Conservation (phyloP, 2,888 invertebrate species). For the Yponomeuta evonymella region DNA sequence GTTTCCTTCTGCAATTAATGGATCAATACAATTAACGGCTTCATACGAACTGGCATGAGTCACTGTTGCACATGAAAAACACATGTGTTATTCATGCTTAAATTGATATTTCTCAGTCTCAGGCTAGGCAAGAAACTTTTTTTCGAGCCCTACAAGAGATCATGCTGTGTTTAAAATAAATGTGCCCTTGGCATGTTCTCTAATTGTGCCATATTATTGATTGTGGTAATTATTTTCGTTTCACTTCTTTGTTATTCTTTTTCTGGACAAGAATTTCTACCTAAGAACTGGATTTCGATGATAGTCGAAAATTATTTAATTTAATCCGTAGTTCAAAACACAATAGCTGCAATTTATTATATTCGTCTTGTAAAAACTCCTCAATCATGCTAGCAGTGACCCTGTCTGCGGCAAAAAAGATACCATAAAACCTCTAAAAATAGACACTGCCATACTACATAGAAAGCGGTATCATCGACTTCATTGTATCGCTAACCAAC, state of each 20-base stretch:
- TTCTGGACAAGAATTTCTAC: too few species aligned
- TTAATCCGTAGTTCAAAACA: too few species aligned
- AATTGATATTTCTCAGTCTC: slow-evolving; percentile 7
- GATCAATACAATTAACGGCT: slow-evolving; percentile 24
- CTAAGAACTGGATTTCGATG: too few species aligned
- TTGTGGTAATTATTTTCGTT: too few species aligned
- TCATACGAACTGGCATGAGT: slow-evolving; percentile 21
- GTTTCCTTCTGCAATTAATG: slow-evolving; percentile 23
- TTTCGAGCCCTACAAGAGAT: not conserved
- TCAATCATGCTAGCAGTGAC: not conserved
- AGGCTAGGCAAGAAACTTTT: not conserved
- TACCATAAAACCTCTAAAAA: not conserved
- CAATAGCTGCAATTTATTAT: not conserved
- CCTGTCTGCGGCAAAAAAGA: not conserved
- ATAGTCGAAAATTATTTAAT: too few species aligned
- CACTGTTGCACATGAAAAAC: slow-evolving; percentile 23
- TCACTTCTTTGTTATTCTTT: too few species aligned
- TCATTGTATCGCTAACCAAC: not conserved
- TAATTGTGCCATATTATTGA: too few species aligned
- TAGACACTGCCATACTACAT: not conserved
- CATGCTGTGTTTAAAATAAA: not conserved
- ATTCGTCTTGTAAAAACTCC: not conserved
- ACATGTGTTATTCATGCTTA: slow-evolving; percentile 18
- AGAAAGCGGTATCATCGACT: not conserved
- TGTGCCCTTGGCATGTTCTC: not conserved